phyloP scores from a whole-genome alignment of 1,140 invertebrate species.

The Phortica variegata region DNA sequence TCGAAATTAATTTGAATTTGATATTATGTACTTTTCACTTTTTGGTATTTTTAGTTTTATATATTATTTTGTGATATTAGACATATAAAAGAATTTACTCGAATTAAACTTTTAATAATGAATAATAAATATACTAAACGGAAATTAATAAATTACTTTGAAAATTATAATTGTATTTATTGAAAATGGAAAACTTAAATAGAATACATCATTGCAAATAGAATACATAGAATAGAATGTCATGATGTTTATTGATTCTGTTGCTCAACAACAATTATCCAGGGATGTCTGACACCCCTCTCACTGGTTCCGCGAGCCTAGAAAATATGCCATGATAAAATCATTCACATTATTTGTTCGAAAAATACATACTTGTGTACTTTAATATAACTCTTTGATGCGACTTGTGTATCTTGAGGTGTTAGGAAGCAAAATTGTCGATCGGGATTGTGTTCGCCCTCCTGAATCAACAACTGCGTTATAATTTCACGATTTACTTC shows the following conservation, averaged over 20 bases:
- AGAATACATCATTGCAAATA: too few relatives aligned
- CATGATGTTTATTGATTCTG: too few relatives aligned
- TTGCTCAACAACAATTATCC: too few relatives aligned
- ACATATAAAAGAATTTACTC: slow-evolving; percentile 39
- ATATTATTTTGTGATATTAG: slow-evolving; percentile 55
- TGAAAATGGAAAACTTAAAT: too few relatives aligned
- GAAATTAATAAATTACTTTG: too few relatives aligned
- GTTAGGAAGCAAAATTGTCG: slow-evolving; percentile 77
- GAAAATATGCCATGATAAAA: too few relatives aligned
- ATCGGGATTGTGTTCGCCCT: slow-evolving; percentile 63
- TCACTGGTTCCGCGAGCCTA: too few relatives aligned
- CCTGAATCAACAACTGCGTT: slow-evolving; percentile 67
- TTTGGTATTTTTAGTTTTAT: slow-evolving; percentile 39
- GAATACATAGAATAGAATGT: too few relatives aligned
- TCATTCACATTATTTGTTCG: too few relatives aligned
- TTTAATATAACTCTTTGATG: slow-evolving; percentile 59
- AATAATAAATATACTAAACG: slow-evolving; percentile 46
- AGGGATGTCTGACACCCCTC: too few relatives aligned
- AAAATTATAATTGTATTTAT: too few relatives aligned
- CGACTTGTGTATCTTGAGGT: slow-evolving; percentile 69
- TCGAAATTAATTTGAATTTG: slow-evolving; percentile 33
- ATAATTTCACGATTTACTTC: slow-evolving; percentile 71
- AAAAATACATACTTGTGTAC: slow-evolving; percentile 61
- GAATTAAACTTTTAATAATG: slow-evolving; percentile 50
- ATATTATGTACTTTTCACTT: slow-evolving; percentile 26